Evolutionary conservation across 2,888 invertebrate genomes (phyloP), one percentile per base, ranked within the genome.

Genomic region (Cephus spinipes): DNA sequence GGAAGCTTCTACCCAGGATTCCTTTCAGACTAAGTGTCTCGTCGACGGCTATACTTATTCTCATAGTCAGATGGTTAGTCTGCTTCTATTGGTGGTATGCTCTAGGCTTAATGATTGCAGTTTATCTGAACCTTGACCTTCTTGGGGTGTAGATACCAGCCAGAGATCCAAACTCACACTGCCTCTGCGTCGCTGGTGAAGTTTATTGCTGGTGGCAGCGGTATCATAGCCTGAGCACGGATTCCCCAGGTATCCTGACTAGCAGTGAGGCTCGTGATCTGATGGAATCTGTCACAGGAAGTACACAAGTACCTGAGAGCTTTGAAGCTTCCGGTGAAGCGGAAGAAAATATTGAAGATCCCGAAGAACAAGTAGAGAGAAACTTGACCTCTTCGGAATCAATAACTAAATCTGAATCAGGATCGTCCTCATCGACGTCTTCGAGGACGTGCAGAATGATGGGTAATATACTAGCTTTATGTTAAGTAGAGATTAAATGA

Each of bases 161-260:
- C n/a, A 82, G 83, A 79, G 90, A 90, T 78, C 81, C 83, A 35
- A 89, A 88, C 82, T 89, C 89, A 34, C 90, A 90, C 80, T 90
- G 90, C 79, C 86, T 90, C 73, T 90, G 90, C 84, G 90, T 90
- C 68, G 90, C 87, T 32, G 90, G 90, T 34, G 90, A 90, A 77
- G 89, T 90, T 78, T 90, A 90, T 82, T 90, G 90, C 81, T 90
- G 90, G 88, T 90, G 90, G 90, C 89, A 89, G 79, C 87, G 87
- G 78, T 81, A 82, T 84, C 79, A 40, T 15, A 6, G 69, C 12
- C n/a, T 32, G 73, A 85, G 81, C 78, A 86, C 85, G 77, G 81
- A 85, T 73, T 76, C 81, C 73, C 79, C 80, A 15, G 40, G 40
- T 40, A 40, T 15, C 40, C 6, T 40, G 40, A 40, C 15, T 6